A percentile compares a stretch with the other conserved stretches of the same genome.
Evolutionary conservation across 2,797 vertebrate species (phyloP).

Genomic region (Chelmon rostratus): DNA sequence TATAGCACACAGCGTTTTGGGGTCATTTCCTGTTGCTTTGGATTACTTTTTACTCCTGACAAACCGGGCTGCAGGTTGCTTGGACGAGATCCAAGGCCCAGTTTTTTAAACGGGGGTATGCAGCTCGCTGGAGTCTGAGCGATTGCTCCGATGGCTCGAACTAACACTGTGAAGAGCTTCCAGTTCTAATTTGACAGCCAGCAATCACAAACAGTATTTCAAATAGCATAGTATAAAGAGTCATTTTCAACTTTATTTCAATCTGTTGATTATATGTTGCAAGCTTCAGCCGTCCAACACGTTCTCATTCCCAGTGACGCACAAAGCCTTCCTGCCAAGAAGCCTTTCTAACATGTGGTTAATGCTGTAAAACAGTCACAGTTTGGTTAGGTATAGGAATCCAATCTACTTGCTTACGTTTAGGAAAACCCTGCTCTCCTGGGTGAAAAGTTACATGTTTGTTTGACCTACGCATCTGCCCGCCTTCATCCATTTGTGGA

Average conservation of each 20-base stretch:
- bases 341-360: no score
- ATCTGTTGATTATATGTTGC: no score
- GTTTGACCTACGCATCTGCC: no score
- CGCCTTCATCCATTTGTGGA: no score
- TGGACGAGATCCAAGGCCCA: slow-evolving; percentile 37
- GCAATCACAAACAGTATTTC: slow-evolving; percentile 11
- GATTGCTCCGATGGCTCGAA: slow-evolving; percentile 17
- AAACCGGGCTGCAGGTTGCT: slow-evolving; percentile 42
- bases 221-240: slow-evolving; percentile 16
- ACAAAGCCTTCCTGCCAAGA: no score
- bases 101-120: slow-evolving; percentile 13
- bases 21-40: slow-evolving; percentile 46
- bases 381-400: no score
- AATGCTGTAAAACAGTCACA: no score
- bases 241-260: neutral
- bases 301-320: no score
- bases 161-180: slow-evolving; percentile 15
- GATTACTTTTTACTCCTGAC: slow-evolving; percentile 48
- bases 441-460: no score
- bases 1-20: slow-evolving; percentile 29
- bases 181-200: slow-evolving; percentile 15
- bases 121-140: slow-evolving; percentile 17
- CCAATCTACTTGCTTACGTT: no score
- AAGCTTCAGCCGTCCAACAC: no score
- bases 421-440: no score